These are phyloP conservation scores for Astropecten irregularis DNA, from an alignment of 53 echinoderm and acorn worm species.

Conservation along the genomic window DNA sequence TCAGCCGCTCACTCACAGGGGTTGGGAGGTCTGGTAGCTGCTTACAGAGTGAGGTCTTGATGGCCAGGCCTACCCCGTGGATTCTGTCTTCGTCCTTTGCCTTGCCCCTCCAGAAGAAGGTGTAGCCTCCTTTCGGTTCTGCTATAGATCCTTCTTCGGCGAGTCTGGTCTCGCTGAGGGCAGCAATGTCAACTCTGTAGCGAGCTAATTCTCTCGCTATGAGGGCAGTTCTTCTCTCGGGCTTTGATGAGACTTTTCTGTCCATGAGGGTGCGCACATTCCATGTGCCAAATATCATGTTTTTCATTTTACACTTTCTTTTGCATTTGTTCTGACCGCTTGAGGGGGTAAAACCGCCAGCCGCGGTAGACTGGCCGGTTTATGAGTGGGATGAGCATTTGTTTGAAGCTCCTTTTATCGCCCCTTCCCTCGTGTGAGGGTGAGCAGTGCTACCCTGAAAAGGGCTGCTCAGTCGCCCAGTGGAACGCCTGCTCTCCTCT, in stretches of 20 bases:
- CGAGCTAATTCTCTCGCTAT: not conserved
- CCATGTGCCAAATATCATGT: not conserved
- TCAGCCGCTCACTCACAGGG: constrained; percentile 26
- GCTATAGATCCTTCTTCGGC: not conserved
- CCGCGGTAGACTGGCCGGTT: not conserved
- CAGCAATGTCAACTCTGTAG: not conserved
- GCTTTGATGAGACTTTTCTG: not conserved
- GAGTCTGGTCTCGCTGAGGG: constrained; percentile 5
- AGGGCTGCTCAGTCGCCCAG: not conserved
- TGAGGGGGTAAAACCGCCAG: not conserved
- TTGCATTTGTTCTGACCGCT: not conserved
- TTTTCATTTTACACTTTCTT: not conserved
- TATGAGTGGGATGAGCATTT: not conserved
- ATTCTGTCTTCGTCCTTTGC: not conserved
- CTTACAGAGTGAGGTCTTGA: constrained; percentile 8
- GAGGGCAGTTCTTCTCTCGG: not conserved
- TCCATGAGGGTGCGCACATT: constrained; percentile 2
- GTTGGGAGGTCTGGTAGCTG: constrained; percentile 32
- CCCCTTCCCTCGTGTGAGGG: not conserved
- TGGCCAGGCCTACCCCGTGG: not conserved
- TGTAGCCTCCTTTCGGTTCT: not conserved
- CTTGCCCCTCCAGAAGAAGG: constrained; percentile 30
- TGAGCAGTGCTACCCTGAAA: constrained; percentile 4
- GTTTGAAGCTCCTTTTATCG: not conserved
- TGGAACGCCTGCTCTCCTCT: constrained; percentile 1